Conservation (phyloP, 2,113 vertebrate genomes). For the Myotis brandtii region DNA sequence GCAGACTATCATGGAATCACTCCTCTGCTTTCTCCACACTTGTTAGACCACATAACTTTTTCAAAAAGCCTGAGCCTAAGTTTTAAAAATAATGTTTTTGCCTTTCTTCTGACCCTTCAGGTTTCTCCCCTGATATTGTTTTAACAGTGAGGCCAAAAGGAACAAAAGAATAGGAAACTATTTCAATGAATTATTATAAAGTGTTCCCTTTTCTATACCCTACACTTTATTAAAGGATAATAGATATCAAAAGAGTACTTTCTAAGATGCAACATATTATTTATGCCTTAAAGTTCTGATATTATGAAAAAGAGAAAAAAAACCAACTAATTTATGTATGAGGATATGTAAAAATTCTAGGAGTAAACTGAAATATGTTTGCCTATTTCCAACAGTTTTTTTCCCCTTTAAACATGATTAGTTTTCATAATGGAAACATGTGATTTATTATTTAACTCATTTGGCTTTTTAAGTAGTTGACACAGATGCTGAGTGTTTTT, state of each 20-base stretch:
- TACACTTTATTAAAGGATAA: not conserved
- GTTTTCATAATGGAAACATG: not conserved
- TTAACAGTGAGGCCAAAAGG: not conserved
- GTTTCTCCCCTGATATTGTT: not conserved
- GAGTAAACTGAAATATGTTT: not conserved
- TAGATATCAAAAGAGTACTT: not conserved
- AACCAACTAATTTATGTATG: not conserved
- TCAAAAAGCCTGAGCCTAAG: not conserved
- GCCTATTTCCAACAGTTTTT: not conserved
- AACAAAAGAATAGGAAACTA: not conserved
- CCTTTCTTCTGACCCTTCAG: not conserved
- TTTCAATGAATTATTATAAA: not conserved
- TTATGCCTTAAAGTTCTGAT: slow-evolving; percentile 5
- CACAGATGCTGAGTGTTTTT: not conserved
- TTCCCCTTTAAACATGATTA: not conserved
- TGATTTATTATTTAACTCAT: not conserved
- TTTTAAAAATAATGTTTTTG: not conserved
- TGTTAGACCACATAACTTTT: not conserved
- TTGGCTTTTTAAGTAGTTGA: not conserved
- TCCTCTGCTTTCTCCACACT: not conserved
- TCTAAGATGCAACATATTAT: not conserved
- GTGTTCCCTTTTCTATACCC: not conserved
- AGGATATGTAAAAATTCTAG: not conserved
- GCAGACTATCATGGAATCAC: not conserved
- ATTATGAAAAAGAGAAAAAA: not conserved